A percentile compares a stretch with the other conserved stretches of the same genome.
Conservation (phyloP, 2,797 vertebrate species). For the Lacerta agilis region DNA sequence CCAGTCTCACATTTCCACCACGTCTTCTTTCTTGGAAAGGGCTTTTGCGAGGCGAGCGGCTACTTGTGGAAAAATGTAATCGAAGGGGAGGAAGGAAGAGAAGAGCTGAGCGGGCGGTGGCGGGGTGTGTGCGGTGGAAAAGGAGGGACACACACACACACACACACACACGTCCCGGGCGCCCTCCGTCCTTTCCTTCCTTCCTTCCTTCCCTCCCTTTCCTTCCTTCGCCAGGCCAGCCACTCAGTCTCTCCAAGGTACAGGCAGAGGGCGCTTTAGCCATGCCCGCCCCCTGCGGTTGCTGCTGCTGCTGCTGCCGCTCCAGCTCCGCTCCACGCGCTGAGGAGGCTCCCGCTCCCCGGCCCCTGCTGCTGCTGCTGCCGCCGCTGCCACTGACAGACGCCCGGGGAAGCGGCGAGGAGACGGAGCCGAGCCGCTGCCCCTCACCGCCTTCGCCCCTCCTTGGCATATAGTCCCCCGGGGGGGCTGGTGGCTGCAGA, state of each 20-base stretch:
- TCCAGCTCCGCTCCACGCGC: conserved; percentile 57
- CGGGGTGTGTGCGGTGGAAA: too few relatives aligned
- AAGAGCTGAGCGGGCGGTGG: conserved; percentile 29
- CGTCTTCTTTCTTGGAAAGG: background rate
- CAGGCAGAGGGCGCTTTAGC: conserved; percentile 80
- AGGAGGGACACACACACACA: too few relatives aligned
- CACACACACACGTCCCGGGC: background rate
- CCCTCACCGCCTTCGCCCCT: background rate
- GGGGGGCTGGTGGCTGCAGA: background rate
- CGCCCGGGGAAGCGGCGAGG: conserved; percentile 4
- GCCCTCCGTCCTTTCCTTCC: conserved; percentile 8
- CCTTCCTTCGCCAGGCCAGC: conserved; percentile 63
- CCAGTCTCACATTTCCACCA: conserved; percentile 9
- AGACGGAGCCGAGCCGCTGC: background rate
- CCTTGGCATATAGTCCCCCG: conserved; percentile 5
- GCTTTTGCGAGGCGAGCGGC: background rate
- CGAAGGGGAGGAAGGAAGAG: background rate
- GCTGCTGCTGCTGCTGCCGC: conserved; percentile 62
- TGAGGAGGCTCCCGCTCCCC: conserved; percentile 40
- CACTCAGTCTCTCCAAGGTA: conserved; percentile 66
- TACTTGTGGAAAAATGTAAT: conserved; percentile 5
- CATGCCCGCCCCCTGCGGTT: conserved; percentile 72
- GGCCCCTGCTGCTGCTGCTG: background rate
- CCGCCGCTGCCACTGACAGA: conserved; percentile 46
- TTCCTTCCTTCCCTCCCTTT: conserved; percentile 33